Conservation (phyloP, 2,888 invertebrate genomes). For the Dioctria linearis region DNA sequence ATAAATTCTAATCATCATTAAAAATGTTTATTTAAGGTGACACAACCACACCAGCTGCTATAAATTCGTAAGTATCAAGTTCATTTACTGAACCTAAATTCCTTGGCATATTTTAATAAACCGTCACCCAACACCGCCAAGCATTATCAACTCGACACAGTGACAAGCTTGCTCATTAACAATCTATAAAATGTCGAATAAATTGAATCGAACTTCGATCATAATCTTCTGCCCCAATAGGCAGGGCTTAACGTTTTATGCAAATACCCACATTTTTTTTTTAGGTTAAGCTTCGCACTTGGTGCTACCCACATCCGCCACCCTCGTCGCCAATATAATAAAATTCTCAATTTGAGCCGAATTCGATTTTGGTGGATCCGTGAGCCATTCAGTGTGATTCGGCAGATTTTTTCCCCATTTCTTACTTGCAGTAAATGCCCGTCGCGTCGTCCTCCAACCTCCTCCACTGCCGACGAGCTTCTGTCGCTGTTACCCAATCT, state of each 20-base stretch:
- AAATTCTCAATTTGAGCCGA: constrained; percentile 32
- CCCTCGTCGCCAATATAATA: constrained; percentile 2
- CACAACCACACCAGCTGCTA: too few species aligned
- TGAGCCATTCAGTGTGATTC: background rate
- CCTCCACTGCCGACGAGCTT: too few species aligned
- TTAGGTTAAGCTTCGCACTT: constrained; percentile 22
- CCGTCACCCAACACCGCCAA: background rate
- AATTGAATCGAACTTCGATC: constrained; percentile 22
- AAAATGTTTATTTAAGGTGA: too few species aligned
- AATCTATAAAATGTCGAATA: constrained; percentile 21
- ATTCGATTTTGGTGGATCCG: constrained; percentile 3
- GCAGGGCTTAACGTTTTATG: constrained; percentile 18
- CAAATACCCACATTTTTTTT: constrained; percentile 4
- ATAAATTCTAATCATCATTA: too few species aligned
- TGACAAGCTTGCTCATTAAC: constrained; percentile 11
- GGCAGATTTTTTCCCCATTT: constrained; percentile 5
- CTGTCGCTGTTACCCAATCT: background rate
- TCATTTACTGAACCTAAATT: too few species aligned
- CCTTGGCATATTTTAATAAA: background rate
- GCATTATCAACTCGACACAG: background rate
- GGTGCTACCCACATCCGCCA: background rate
- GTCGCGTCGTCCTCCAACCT: background rate
- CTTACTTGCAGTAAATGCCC: background rate
- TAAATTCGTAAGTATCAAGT: too few species aligned
- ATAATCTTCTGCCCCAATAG: constrained; percentile 31